Evolutionary conservation across 2,888 invertebrate genomes (phyloP), one percentile per base, ranked within the genome.

Genomic region (Lasioglossum villosulum): DNA sequence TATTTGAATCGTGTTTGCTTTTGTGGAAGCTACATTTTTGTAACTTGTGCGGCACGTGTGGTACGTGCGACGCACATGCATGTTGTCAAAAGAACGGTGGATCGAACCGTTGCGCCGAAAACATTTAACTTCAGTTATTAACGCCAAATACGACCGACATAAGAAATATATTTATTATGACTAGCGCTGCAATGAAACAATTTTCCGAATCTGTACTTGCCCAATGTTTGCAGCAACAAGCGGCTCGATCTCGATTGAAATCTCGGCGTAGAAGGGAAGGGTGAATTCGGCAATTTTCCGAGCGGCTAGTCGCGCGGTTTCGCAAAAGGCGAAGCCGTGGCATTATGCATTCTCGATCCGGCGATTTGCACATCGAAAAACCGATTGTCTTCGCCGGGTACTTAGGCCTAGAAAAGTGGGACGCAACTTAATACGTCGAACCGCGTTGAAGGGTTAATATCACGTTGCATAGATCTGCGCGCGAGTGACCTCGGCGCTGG

Each of bases 401-500:
- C 56, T 76, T 52, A 56, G 73, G 59, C 70, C 27, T 70, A 27
- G 75, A 73, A 78, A 83, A 83, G 76, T 82, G 77, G 84, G 77
- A 45, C 82, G 88, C 76, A 86, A 89, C 80, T 80, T 84, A 80
- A 90, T 89, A 88, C 86, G 71, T 75, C 83, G 85, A 84, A 82
- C 81, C 84, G 87, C 85, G 84, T 82, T 83, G 83, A 86, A 89
- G 82, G 85, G 78, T 89, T 83, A 82, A 82, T 83, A 85, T 87
- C 82, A 75, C 80, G 68, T 83, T 82, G 79, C 88, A 77, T 84
- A 83, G 66, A 66, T 66, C 66, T 83, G 78, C 74, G 66, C 71
- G 66, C 75, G 71, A 79, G 75, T 34, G 81, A 84, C 88, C 85
- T 83, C 86, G 83, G 23, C 78, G 72, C 30, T 14, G 56, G 71